phyloP scores from a whole-genome alignment of 2,113 vertebrate species.

The Bagarius yarrelli region DNA sequence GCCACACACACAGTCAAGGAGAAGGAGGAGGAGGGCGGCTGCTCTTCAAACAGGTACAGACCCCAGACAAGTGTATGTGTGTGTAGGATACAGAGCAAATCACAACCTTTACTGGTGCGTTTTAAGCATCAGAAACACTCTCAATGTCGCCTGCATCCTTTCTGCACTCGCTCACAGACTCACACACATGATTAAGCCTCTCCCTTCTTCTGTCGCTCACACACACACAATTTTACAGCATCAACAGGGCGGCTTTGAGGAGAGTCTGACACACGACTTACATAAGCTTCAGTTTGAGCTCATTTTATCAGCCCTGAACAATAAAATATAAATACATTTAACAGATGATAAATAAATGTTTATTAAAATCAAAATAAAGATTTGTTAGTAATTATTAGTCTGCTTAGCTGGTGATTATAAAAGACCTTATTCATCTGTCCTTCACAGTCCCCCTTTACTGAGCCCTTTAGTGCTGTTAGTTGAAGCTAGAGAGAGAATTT shows the following conservation, averaged over 20 bases:
- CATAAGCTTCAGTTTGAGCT: neutral
- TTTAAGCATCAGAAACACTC: slow-evolving; percentile 50
- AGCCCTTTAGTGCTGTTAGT: slow-evolving; percentile 41
- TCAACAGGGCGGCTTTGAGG: slow-evolving; percentile 10
- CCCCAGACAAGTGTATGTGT: slow-evolving; percentile 52
- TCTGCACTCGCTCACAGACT: neutral
- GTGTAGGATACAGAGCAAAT: neutral
- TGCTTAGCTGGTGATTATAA: slow-evolving; percentile 35
- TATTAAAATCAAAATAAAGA: neutral
- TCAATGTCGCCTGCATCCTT: slow-evolving; percentile 36
- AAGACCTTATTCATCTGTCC: neutral
- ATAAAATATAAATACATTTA: neutral
- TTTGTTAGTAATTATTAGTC: neutral
- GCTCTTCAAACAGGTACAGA: slow-evolving; percentile 41
- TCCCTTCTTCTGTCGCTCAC: neutral
- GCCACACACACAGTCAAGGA: slow-evolving; percentile 19
- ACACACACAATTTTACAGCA: slow-evolving; percentile 11
- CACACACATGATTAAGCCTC: slow-evolving; percentile 18
- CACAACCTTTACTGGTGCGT: neutral
- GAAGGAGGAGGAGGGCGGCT: slow-evolving; percentile 53
- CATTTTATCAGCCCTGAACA: neutral
- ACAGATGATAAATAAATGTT: neutral
- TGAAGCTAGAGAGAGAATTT: slow-evolving; percentile 10
- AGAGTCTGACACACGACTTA: neutral
- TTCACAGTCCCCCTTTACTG: slow-evolving; percentile 19